Evolutionary conservation across 2,888 invertebrate genomes (phyloP), one percentile per base, ranked within the genome.

Genomic region (Hirtodrosophila cameraria): DNA sequence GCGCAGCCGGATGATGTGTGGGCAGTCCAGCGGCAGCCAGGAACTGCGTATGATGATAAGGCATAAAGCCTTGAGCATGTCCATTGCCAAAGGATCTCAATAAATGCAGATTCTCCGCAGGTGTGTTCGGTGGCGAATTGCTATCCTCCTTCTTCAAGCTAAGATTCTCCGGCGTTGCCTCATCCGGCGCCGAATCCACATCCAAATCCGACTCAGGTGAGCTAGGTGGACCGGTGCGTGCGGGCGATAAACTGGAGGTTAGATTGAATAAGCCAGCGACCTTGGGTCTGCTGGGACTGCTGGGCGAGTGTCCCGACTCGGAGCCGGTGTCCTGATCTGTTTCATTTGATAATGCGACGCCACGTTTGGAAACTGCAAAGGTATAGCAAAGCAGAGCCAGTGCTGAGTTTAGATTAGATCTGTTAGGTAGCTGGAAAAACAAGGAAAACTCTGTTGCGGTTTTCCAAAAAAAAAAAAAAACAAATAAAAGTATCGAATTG

Each of bases 81-180:
- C 87, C 85, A 52, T 80, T 82, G 66, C 88, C 87, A 54, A 90
- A 90, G 38, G 87, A 80, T 45, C 90, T 87, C 72, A 91, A 75
- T 68, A 91, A 64, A 46, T 90, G 89, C 41, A 90, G 62, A 67
- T 86, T 84, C 65, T 89, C 86, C 68, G 91, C 88, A 50, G 91
- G 90, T 39, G 91, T 91, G 23, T 87, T 87, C 8, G 91, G 91
- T 25, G 91, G 91, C 62, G 91, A 90, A 25, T 91, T 89, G 72
- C 84, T 93, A 89, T 89, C 93, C 90, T 86, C 92, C 75, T 92
- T 96, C 85, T 96, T 95, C 80, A 96, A 92, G 23, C 96, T 96
- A 0, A 96, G 92, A 90, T 96, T 96, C 89, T 96, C 96, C 0
- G 96, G 96, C 0, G 94, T 94, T 0, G 94, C 93, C 71, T 91